These are phyloP conservation scores for Rhinogobio ventralis DNA, from an alignment of 2,797 vertebrate genomes.

Conservation along the genomic window DNA sequence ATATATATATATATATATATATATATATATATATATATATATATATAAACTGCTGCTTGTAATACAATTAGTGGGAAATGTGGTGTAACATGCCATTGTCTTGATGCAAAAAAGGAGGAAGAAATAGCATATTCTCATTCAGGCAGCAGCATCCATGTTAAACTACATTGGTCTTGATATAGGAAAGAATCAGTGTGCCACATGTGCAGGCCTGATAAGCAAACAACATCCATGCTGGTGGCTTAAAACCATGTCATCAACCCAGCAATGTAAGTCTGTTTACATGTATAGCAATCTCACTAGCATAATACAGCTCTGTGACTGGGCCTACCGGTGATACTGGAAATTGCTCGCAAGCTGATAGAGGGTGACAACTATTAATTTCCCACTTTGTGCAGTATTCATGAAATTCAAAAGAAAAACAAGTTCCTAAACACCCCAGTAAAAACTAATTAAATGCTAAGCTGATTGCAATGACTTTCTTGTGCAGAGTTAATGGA, in stretches of 20 bases:
- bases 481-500: conserved; percentile 51
- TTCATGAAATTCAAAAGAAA: conserved; percentile 59
- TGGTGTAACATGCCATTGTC: conserved; percentile 6
- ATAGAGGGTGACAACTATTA: conserved; percentile 46
- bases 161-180: conserved; percentile 52
- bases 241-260: conserved; percentile 61
- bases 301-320: conserved; percentile 39
- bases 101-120: conserved; percentile 23
- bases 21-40: no score
- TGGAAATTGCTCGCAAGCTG: conserved; percentile 36
- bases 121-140: conserved; percentile 60
- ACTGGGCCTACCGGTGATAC: conserved; percentile 36
- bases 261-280: conserved; percentile 57
- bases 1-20: no score
- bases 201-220: conserved; percentile 52
- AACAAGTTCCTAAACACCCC: conserved; percentile 49
- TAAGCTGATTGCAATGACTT: conserved; percentile 46
- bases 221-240: conserved; percentile 52
- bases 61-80: conserved; percentile 6
- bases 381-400: conserved; percentile 43
- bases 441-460: conserved; percentile 62
- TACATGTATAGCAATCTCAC: conserved; percentile 52
- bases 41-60: background rate
- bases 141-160: conserved; percentile 46
- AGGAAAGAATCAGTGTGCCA: conserved; percentile 43